Percentiles rank a stretch among this genome's conserved stretches.
Conservation (phyloP, 2,888 invertebrate species). For the Stegana nigrithorax region DNA sequence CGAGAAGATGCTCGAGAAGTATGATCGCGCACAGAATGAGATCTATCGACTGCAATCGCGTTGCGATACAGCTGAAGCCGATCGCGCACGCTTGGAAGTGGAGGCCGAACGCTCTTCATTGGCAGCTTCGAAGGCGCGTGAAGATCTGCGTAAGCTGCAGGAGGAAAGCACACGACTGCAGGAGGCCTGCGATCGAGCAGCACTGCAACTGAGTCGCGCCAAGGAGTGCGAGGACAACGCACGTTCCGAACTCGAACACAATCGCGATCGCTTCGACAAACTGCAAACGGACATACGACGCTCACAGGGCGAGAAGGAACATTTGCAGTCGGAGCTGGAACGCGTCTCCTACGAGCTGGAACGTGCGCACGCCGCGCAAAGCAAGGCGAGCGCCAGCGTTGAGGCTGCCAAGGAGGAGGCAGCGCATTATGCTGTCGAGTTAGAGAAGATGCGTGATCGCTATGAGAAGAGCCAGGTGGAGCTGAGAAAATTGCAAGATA, state of each 20-base stretch:
- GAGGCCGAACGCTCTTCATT: conserved; percentile 88
- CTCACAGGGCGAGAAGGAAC: conserved; percentile 86
- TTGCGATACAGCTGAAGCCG: conserved; percentile 87
- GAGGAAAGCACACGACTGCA: conserved; percentile 87
- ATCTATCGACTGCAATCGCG: conserved; percentile 89
- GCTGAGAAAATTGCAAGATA: conserved; percentile 84
- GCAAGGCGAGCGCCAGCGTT: conserved; percentile 85
- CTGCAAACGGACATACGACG: conserved; percentile 86
- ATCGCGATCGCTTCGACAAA: conserved; percentile 89
- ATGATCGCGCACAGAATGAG: conserved; percentile 91
- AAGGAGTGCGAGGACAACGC: conserved; percentile 93
- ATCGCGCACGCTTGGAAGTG: conserved; percentile 85
- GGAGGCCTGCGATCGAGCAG: conserved; percentile 89
- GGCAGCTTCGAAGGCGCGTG: conserved; percentile 82
- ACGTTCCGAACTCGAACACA: conserved; percentile 89
- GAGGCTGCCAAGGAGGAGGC: conserved; percentile 93
- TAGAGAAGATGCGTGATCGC: conserved; percentile 92
- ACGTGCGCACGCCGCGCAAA: conserved; percentile 85
- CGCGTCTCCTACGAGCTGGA: conserved; percentile 88
- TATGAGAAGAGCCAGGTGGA: conserved; percentile 88
- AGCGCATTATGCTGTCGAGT: conserved; percentile 85
- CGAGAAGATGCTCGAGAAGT: conserved; percentile 92
- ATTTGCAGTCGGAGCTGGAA: conserved; percentile 85
- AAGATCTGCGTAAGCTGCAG: conserved; percentile 87
- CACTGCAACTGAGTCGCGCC: conserved; percentile 84